Conservation (phyloP, 2,797 vertebrate species). For the Otolemur crassicaudatus region DNA sequence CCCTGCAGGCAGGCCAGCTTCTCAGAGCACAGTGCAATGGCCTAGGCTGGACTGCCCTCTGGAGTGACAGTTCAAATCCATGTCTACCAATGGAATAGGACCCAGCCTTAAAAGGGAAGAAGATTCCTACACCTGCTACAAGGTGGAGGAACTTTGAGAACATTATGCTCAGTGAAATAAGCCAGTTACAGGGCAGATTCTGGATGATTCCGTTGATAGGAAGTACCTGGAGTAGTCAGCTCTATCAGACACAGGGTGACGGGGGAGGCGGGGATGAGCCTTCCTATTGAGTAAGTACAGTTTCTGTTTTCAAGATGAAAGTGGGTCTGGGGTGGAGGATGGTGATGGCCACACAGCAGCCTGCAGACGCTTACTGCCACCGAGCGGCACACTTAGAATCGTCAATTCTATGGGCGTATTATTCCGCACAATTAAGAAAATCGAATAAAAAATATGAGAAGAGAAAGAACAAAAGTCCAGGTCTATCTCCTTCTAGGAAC, state of each 20-base stretch:
- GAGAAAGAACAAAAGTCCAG: not conserved
- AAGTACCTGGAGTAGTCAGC: not conserved
- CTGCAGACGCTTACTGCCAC: not conserved
- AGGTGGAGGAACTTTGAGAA: not conserved
- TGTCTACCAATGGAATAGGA: not conserved
- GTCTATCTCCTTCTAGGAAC: not conserved
- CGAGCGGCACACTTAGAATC: too few relatives aligned
- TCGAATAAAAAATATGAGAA: too few relatives aligned
- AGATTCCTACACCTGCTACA: accelerated
- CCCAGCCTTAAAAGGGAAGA: not conserved
- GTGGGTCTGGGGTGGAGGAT: not conserved
- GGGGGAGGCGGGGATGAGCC: accelerated
- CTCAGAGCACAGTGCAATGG: not conserved
- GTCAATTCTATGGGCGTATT: not conserved
- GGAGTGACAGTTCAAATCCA: not conserved
- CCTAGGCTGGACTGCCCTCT: not conserved
- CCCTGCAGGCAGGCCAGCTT: not conserved
- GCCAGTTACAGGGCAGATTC: too few relatives aligned
- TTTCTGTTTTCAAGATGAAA: not conserved
- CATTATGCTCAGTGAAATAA: accelerated
- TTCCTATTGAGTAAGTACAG: not conserved
- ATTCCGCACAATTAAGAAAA: not conserved
- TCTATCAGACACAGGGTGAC: not conserved
- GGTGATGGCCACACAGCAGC: too few relatives aligned
- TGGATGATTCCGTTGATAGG: accelerated